phyloP scores from a whole-genome alignment of 2,888 invertebrate genomes.

The Scrobipalpa atriplicella region DNA sequence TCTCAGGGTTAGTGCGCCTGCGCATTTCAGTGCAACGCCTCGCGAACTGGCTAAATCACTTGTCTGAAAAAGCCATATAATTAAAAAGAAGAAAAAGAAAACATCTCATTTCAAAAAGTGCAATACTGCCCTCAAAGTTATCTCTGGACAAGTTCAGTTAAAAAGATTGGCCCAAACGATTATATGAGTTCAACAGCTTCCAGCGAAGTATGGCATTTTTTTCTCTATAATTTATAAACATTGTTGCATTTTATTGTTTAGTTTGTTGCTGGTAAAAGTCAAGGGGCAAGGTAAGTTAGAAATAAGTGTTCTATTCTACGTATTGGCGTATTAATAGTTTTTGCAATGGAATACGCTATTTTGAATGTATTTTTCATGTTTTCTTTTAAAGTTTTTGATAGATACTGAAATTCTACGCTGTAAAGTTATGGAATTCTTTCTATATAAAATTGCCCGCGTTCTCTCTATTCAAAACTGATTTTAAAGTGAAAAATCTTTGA shows the following conservation, averaged over 20 bases:
- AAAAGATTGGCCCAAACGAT: slow-evolving; percentile 44
- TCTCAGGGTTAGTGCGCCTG: slow-evolving; percentile 28
- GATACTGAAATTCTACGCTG: too few species aligned
- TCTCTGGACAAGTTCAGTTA: slow-evolving; percentile 17
- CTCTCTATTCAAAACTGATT: too few species aligned
- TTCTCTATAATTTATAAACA: slow-evolving; percentile 10
- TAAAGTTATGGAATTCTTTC: too few species aligned
- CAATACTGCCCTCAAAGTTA: background rate
- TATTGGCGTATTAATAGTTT: background rate
- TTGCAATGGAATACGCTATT: too few species aligned
- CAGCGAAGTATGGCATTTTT: slow-evolving; percentile 52
- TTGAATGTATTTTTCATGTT: too few species aligned
- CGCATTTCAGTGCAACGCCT: slow-evolving; percentile 9
- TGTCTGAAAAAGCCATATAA: too few species aligned
- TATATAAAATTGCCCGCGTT: too few species aligned
- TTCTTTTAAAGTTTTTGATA: too few species aligned
- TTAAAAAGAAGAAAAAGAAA: too few species aligned
- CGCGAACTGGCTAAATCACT: background rate
- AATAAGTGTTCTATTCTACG: slow-evolving; percentile 13
- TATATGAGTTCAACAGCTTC: slow-evolving; percentile 65
- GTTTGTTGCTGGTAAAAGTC: slow-evolving; percentile 14
- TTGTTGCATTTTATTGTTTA: slow-evolving; percentile 12
- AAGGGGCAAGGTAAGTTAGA: slow-evolving; percentile 32
- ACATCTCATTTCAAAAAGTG: too few species aligned
- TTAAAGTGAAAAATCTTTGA: too few species aligned